Evolutionary conservation across 1,140 invertebrate species (phyloP).

Genomic region (Anoplolepis gracilipes): DNA sequence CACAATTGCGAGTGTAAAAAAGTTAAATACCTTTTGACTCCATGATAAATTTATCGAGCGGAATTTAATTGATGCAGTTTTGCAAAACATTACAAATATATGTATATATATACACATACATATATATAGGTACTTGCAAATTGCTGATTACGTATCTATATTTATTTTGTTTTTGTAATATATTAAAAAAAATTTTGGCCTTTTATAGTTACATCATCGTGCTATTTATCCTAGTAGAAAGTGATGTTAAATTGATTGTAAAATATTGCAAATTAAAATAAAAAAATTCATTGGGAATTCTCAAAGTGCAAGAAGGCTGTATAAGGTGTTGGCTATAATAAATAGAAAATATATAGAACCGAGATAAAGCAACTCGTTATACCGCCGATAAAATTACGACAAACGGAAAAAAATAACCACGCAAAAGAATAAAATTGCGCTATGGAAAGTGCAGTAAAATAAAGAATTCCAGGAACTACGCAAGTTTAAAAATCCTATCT

Average conservation of each 20-base stretch:
- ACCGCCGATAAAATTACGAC: constrained; percentile 39
- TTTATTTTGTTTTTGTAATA: not conserved
- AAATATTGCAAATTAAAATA: not conserved
- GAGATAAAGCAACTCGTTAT: constrained; percentile 58
- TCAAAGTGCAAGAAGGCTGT: not conserved
- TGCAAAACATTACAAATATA: constrained; percentile 22
- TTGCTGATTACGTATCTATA: not conserved
- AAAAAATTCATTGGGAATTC: constrained; percentile 43
- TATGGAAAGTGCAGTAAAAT: constrained; percentile 10
- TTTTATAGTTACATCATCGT: not conserved
- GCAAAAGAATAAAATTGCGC: constrained; percentile 46
- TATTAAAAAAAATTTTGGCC: not conserved
- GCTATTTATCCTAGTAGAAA: not conserved
- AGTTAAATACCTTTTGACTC: constrained; percentile 5
- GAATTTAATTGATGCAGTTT: constrained; percentile 43
- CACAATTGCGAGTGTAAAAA: constrained; percentile 41
- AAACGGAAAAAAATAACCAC: constrained; percentile 42
- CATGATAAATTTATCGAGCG: constrained; percentile 49
- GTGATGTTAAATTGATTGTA: constrained; percentile 24
- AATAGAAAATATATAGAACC: constrained; percentile 46
- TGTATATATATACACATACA: not conserved
- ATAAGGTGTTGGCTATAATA: constrained; percentile 24
- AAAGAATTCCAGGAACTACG: not conserved
- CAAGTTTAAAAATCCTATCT: constrained; percentile 32
- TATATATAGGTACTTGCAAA: constrained; percentile 12